Percentiles rank a stretch among this genome's conserved stretches.
These are phyloP conservation scores for Probaryconus sp. DNA, from an alignment of 1,140 invertebrate genomes.

Conservation along the genomic window DNA sequence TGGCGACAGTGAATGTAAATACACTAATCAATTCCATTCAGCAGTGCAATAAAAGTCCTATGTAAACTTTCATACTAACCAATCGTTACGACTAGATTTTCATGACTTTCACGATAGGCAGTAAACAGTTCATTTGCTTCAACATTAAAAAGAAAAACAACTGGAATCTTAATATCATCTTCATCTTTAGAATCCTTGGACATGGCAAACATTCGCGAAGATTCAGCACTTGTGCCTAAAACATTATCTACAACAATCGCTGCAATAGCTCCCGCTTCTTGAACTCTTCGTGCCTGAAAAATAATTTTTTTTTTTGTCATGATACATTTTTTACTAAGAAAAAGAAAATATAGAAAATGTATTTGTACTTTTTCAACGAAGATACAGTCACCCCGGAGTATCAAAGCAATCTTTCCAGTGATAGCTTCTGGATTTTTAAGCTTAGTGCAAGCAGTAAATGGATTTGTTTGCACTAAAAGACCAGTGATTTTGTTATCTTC, in stretches of 20 bases:
- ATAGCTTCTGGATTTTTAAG: slow-evolving; percentile 82
- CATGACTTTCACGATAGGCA: slow-evolving; percentile 71
- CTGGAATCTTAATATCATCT: slow-evolving; percentile 92
- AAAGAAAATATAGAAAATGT: slow-evolving; percentile 3
- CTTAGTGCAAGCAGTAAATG: slow-evolving; percentile 84
- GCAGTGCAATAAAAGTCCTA: background rate
- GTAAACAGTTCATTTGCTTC: slow-evolving; percentile 85
- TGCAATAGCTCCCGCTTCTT: slow-evolving; percentile 89
- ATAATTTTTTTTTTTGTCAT: slow-evolving; percentile 9
- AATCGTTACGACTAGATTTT: slow-evolving; percentile 69
- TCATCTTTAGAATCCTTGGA: slow-evolving; percentile 89
- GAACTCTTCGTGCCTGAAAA: slow-evolving; percentile 85
- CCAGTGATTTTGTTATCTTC: slow-evolving; percentile 81
- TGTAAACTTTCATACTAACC: slow-evolving; percentile 56
- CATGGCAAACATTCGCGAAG: slow-evolving; percentile 95
- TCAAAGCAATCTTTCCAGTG: slow-evolving; percentile 88
- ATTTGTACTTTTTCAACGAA: slow-evolving; percentile 93
- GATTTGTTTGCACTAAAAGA: slow-evolving; percentile 82
- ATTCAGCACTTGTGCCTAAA: slow-evolving; percentile 83
- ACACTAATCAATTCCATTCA: background rate
- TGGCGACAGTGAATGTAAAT: slow-evolving; percentile 11
- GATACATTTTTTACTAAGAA: slow-evolving; percentile 4
- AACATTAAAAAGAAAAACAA: slow-evolving; percentile 92
- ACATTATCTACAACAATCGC: slow-evolving; percentile 95
- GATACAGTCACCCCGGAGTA: slow-evolving; percentile 94